Evolutionary conservation across 2,888 invertebrate species (phyloP), one percentile per base, ranked within the genome.

Genomic region (Dynastes tityus): DNA sequence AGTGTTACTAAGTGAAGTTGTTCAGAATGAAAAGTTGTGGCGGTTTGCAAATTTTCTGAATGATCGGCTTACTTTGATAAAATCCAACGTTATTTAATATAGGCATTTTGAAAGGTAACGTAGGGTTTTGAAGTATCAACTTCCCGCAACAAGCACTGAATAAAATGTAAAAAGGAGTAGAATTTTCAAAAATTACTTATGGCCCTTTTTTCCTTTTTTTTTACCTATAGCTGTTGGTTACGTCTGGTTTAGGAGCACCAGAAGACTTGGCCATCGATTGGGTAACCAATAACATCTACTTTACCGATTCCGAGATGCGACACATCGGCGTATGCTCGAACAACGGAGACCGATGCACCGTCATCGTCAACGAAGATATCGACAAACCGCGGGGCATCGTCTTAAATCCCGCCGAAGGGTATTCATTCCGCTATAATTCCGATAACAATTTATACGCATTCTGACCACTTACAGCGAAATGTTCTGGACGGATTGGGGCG

Each of bases 401-500:
- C 0, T 88, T 96, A 6, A 91, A 95, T 89, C 94, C 95, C 0
- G 87, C 86, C 2, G 90, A 91, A 49, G 95, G 95, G 91, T 94
- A 89, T 86, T 82, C 22, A 45, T 45, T 45, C 11, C 11, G 8
- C 9, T 6, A 11, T 45, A 11, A 11, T 40, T 13, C 29, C 22
- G 16, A 2, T 16, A 6, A 27, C 27, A 6, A n/a, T 8, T 74
- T 53, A 27, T 3, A 8, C 13, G 11, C 13, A 75, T 63, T 45
- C 13, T 13, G 3, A 0, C 3, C 55, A 2, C 4, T n/a, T 16
- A 55, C 55, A 96, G 96, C 1, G 89, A 91, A 83, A 94, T 98
- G 93, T 98, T 94, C 89, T 98, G 98, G 97, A 94, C 96, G 0
- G 97, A 98, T 87, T 97, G 96, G 95, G 95, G 95, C 2, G 84